Evolutionary conservation across 2,888 invertebrate genomes (phyloP).

Genomic region (Lasioglossum malachurum): DNA sequence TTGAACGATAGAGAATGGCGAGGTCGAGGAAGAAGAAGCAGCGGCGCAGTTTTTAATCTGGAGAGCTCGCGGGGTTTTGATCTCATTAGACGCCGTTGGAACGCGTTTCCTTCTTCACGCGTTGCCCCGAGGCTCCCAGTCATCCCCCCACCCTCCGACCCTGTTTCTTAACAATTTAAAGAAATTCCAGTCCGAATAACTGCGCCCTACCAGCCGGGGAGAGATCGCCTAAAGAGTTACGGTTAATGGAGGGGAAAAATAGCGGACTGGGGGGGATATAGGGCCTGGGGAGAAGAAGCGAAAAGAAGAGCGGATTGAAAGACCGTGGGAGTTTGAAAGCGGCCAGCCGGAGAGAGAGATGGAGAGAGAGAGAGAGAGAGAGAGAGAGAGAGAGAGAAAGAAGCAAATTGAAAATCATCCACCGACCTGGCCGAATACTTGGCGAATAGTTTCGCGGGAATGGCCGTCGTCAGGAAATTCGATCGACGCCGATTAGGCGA

Average conservation of each 20-base stretch:
- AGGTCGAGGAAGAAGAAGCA: conserved; percentile 11
- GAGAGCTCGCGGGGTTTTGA: conserved; percentile 67
- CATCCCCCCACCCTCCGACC: conserved; percentile 9
- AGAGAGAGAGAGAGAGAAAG: background rate
- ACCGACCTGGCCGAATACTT: conserved; percentile 50
- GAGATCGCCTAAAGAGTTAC: conserved; percentile 67
- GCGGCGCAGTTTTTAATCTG: conserved; percentile 64
- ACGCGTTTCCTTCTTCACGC: conserved; percentile 46
- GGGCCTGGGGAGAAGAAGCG: background rate
- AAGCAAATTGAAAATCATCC: conserved; percentile 70
- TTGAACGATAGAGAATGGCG: background rate
- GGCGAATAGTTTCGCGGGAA: conserved; percentile 60
- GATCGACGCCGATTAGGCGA: conserved; percentile 48
- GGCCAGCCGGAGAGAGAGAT: conserved; percentile 22
- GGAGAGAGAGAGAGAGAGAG: conserved; percentile 8
- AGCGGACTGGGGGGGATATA: conserved; percentile 3
- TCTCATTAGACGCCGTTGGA: conserved; percentile 71
- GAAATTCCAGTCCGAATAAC: conserved; percentile 72
- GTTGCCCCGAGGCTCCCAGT: conserved; percentile 36
- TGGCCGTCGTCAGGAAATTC: conserved; percentile 43
- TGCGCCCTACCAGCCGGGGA: conserved; percentile 47
- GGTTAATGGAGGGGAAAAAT: conserved; percentile 72
- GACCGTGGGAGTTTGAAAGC: conserved; percentile 27
- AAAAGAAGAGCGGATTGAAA: conserved; percentile 41
- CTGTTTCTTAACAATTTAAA: conserved; percentile 68